Evolutionary conservation across 2,888 invertebrate genomes (phyloP), one percentile per base, ranked within the genome.

Genomic region (Clanis bilineata): DNA sequence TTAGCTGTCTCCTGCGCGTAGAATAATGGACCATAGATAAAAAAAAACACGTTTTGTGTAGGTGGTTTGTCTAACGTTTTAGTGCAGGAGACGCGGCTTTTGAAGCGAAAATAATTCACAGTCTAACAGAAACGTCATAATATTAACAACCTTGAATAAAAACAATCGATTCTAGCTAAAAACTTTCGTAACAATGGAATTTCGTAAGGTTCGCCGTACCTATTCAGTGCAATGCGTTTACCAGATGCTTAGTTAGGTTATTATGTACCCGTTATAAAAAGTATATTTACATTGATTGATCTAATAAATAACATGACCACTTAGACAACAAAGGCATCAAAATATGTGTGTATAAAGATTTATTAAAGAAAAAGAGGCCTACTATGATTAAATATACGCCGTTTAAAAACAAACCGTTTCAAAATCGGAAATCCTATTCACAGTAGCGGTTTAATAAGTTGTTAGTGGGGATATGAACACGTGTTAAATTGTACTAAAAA

Each of bases 71-170:
- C n/a, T n/a, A n/a, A n/a, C n/a, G n/a, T n/a, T n/a, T n/a, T n/a
- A n/a, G n/a, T n/a, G n/a, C n/a, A n/a, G n/a, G n/a, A n/a, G n/a
- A n/a, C n/a, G n/a, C n/a, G n/a, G n/a, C n/a, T n/a, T n/a, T n/a
- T n/a, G 47, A 15, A 9, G 28, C 9, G 9, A 51, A 9, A 51
- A 25, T 21, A 47, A 51, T 18, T n/a, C n/a, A 28, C 47, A 45
- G 23, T 25, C 15, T 51, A 9, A 28, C 28, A 51, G 28, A 51
- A 18, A 51, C 47, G 2, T 51, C 15, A 51, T 51, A 28, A 51
- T 51, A 32, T 51, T 51, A 32, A 32, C 28, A 51, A 51, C 51
- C 51, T 51, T 51, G 51, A 51, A 51, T 18, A 51, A 51, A 51
- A 32, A 23, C 45, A 45, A 51, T 51, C 51, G 51, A 32, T 51